Evolutionary conservation across 35 echinoderm and acorn worm species (phyloP).

Genomic region (Ptychodera flava): DNA sequence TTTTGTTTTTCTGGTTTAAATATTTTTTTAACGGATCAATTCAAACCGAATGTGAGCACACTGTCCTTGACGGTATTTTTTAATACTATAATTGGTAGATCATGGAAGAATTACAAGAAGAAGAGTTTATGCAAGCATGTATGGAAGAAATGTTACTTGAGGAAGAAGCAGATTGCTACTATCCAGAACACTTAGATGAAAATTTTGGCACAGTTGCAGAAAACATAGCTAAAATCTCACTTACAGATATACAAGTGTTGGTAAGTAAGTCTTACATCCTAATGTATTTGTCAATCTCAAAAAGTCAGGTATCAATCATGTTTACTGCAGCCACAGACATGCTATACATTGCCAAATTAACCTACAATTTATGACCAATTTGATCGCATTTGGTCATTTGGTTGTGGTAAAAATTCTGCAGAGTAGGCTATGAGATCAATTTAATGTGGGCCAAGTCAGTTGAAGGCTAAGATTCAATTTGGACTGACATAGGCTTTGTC

Average conservation of each 20-base stretch:
- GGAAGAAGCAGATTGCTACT: not conserved
- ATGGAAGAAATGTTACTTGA: not conserved
- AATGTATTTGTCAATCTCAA: not conserved
- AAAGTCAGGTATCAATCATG: not conserved
- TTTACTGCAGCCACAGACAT: not conserved
- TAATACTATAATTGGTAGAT: too few species aligned
- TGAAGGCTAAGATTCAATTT: too few species aligned
- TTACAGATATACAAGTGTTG: not conserved
- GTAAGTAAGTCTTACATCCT: not conserved
- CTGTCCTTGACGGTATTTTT: too few species aligned
- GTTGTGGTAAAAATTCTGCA: too few species aligned
- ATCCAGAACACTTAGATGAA: not conserved
- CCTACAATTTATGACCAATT: not conserved
- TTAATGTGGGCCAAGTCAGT: too few species aligned
- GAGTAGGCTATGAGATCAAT: too few species aligned
- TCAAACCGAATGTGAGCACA: too few species aligned
- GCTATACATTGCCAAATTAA: not conserved
- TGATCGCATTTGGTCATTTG: too few species aligned
- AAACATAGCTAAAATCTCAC: not conserved
- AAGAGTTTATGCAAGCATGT: not conserved
- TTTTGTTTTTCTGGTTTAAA: too few species aligned
- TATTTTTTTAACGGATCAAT: too few species aligned
- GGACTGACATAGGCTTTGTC: too few species aligned
- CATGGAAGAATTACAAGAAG: not conserved
- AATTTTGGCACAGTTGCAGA: not conserved